phyloP scores from a whole-genome alignment of 2,113 vertebrate genomes.

The Puma concolor region DNA sequence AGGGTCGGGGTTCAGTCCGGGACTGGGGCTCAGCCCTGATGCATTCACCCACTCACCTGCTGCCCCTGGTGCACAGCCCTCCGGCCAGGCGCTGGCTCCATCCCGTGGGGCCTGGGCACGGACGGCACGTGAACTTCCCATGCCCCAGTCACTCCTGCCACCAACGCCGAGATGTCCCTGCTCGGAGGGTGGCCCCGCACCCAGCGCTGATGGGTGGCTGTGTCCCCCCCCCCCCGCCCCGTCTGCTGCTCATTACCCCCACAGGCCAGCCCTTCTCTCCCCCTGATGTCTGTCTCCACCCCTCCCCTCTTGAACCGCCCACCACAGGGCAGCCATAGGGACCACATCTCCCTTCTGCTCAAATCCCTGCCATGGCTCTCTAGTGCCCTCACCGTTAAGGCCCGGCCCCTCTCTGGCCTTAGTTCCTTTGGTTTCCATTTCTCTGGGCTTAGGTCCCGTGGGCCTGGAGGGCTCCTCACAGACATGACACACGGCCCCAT shows the following conservation, averaged over 20 bases:
- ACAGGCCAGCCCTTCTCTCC: neutral
- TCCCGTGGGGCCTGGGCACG: accelerated
- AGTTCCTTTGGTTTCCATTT: neutral
- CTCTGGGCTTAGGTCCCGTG: neutral
- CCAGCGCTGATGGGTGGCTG: neutral
- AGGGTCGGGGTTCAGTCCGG: neutral
- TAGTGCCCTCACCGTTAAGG: accelerated
- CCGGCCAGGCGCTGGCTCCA: neutral
- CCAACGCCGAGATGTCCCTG: neutral
- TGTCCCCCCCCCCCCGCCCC: neutral
- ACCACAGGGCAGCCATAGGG: neutral
- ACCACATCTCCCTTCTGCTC: accelerated
- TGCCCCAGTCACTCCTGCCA: no score
- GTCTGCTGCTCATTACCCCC: neutral
- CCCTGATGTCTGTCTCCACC: accelerated
- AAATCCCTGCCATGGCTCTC: neutral
- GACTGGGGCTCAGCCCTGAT: neutral
- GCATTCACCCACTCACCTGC: neutral
- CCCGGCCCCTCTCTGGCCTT: accelerated
- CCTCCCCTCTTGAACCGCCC: no score
- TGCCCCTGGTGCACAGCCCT: no score
- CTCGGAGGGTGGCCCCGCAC: neutral
- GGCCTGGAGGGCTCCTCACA: neutral
- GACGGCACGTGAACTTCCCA: accelerated
- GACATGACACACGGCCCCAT: accelerated